A percentile compares a stretch with the other conserved stretches of the same genome.
Evolutionary conservation across 2,113 vertebrate species (phyloP).

Genomic region (Phrynocephalus versicolor): DNA sequence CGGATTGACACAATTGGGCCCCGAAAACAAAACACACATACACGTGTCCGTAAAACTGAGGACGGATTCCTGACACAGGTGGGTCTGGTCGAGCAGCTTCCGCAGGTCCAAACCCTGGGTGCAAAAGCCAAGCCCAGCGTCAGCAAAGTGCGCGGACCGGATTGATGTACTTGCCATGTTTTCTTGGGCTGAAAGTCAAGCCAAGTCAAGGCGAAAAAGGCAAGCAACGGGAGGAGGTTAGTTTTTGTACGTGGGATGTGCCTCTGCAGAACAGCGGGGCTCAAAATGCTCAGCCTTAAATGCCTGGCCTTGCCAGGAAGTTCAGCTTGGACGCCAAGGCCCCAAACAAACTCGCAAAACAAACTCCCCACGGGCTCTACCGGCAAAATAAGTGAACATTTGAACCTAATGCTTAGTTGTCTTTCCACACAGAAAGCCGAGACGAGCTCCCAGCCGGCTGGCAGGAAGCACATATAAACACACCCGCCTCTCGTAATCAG

Average conservation of each 20-base stretch:
- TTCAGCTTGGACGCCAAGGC: slow-evolving; percentile 59
- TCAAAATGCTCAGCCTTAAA: slow-evolving; percentile 30
- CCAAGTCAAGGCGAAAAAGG: background rate
- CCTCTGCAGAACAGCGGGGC: slow-evolving; percentile 33
- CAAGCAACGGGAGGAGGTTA: background rate
- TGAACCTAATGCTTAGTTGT: slow-evolving; percentile 42
- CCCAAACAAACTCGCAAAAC: slow-evolving; percentile 29
- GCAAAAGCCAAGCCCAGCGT: background rate
- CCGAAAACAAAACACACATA: no score
- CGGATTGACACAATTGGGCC: no score
- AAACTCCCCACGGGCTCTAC: no score
- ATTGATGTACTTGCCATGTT: background rate
- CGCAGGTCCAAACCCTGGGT: background rate
- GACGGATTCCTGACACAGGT: background rate
- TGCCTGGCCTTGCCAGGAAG: slow-evolving; percentile 55
- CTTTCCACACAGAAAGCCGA: background rate
- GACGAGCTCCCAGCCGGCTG: background rate
- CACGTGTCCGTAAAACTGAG: background rate
- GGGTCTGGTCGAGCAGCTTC: background rate
- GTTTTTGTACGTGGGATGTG: background rate
- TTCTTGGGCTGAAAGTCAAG: slow-evolving; percentile 37
- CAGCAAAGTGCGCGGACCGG: background rate
- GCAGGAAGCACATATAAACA: background rate
- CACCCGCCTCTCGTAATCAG: background rate
- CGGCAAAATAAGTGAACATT: slow-evolving; percentile 59